Evolutionary conservation across 35 echinoderm and acorn worm genomes (phyloP).

Genomic region (Diadema setosum): DNA sequence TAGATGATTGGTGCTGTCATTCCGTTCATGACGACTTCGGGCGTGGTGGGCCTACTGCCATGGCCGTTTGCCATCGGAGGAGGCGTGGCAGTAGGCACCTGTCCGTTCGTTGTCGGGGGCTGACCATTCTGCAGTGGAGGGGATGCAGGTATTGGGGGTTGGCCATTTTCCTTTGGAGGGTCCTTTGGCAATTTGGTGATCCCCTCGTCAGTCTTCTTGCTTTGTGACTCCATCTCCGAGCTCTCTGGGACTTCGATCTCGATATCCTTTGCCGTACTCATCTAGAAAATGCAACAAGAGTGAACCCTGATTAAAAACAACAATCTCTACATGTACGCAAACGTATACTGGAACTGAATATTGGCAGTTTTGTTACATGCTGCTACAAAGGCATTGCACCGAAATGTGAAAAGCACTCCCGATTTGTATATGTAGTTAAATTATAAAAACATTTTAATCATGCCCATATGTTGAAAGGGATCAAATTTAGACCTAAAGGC

Average conservation of each 20-base stretch:
- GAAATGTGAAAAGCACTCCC: not conserved
- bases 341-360: not conserved
- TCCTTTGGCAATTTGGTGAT: not conserved
- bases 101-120: too few species aligned
- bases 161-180: not conserved
- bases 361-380: not conserved
- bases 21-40: not conserved
- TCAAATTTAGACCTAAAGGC: too few species aligned
- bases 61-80: too few species aligned
- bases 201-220: not conserved
- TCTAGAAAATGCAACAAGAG: not conserved
- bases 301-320: too few species aligned
- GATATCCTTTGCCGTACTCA: not conserved
- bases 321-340: too few species aligned
- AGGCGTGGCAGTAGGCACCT: too few species aligned
- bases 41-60: not conserved
- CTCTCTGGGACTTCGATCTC: not conserved
- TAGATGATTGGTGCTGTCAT: not conserved
- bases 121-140: not conserved
- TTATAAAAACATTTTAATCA: not conserved
- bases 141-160: not conserved
- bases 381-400: not conserved
- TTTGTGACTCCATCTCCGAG: not conserved
- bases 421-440: not conserved
- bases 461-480: too few species aligned